Conservation (phyloP, 2,113 vertebrate species). For the Hydropotes inermis region DNA sequence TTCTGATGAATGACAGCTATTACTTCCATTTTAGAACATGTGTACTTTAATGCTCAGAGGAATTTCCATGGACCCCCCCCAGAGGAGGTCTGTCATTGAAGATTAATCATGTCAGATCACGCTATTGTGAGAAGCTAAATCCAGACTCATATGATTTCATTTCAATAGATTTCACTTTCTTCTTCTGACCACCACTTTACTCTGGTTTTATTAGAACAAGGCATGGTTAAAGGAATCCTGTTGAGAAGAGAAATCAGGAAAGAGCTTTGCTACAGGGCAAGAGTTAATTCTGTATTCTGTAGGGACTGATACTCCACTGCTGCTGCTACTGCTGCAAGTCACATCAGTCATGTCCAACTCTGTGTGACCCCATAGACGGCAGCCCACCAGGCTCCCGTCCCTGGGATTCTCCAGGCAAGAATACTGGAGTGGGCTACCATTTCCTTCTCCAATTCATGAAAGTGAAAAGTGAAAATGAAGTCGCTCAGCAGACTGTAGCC, state of each 20-base stretch:
- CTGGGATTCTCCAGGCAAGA: no score
- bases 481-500: no score
- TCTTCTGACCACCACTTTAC: constrained; percentile 65
- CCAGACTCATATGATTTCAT: constrained; percentile 58
- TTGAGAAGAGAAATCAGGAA: constrained; percentile 75
- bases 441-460: no score
- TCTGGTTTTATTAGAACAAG: constrained; percentile 74
- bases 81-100: constrained; percentile 55
- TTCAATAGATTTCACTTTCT: constrained; percentile 76
- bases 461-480: no score
- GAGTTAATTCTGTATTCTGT: constrained; percentile 82
- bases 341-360: no score
- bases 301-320: constrained; percentile 75
- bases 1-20: constrained; percentile 13
- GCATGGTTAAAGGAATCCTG: constrained; percentile 74
- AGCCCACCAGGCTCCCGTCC: no score
- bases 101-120: constrained; percentile 63
- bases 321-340: no score
- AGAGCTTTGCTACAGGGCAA: constrained; percentile 80
- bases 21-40: constrained; percentile 37
- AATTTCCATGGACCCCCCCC: constrained; percentile 18
- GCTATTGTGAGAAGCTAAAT: constrained; percentile 60
- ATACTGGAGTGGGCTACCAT: no score
- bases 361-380: no score
- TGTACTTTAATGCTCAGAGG: constrained; percentile 47